phyloP scores from a whole-genome alignment of 1,140 invertebrate genomes.

The Micrasema longulum region DNA sequence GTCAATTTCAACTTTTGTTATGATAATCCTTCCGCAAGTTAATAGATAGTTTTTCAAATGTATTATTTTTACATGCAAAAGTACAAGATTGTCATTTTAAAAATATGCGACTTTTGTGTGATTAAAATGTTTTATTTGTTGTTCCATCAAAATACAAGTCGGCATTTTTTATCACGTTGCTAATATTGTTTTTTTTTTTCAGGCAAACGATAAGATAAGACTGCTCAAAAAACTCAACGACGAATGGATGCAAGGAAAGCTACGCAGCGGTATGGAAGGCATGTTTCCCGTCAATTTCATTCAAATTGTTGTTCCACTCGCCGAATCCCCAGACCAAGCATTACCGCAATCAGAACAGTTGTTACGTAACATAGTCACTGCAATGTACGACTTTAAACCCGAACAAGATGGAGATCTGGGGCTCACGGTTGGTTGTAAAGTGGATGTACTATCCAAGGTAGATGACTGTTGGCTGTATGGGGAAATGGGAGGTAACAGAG shows the following conservation, averaged over 20 bases:
- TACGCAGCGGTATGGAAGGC: conserved; percentile 74
- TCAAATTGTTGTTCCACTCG: conserved; percentile 78
- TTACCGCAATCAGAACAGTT: conserved; percentile 55
- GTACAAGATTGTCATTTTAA: too few relatives aligned
- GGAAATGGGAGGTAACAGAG: conserved; percentile 73
- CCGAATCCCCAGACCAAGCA: conserved; percentile 52
- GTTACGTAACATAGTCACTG: conserved; percentile 57
- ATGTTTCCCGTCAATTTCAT: conserved; percentile 87
- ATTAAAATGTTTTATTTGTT: too few relatives aligned
- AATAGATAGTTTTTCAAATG: too few relatives aligned
- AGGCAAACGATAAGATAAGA: conserved; percentile 79
- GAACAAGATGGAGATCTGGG: conserved; percentile 64
- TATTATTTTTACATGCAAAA: too few relatives aligned
- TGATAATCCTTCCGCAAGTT: too few relatives aligned
- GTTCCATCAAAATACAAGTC: too few relatives aligned
- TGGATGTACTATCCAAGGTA: conserved; percentile 78
- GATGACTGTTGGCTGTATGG: conserved; percentile 88
- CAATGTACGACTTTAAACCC: conserved; percentile 67
- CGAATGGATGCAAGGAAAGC: conserved; percentile 83
- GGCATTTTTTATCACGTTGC: background rate
- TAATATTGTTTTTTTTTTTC: conserved; percentile 41
- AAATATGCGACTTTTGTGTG: too few relatives aligned
- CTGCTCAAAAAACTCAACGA: conserved; percentile 77
- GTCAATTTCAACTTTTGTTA: too few relatives aligned
- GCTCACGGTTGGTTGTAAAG: conserved; percentile 72